Evolutionary conservation across 2,888 invertebrate genomes (phyloP).

Genomic region (Lithosia quadra): DNA sequence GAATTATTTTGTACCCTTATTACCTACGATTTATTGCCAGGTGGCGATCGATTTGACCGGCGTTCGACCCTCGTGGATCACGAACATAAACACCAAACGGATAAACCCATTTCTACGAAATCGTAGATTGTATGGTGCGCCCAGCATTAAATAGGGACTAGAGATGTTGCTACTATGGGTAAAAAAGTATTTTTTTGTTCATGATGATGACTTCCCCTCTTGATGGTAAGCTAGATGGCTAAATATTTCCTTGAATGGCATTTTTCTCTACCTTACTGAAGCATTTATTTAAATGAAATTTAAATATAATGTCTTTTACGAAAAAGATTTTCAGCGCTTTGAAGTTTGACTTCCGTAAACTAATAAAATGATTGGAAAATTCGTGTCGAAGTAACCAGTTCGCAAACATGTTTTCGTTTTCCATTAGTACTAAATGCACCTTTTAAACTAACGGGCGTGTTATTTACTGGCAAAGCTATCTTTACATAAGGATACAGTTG

Average conservation of each 20-base stretch:
- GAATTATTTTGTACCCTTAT: background rate
- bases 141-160: background rate
- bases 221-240: no score
- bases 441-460: constrained; percentile 34
- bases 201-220: no score
- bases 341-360: constrained; percentile 8
- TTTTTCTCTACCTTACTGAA: no score
- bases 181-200: background rate
- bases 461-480: constrained; percentile 31
- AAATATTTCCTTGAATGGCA: no score
- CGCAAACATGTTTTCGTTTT: constrained; percentile 29
- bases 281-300: background rate
- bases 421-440: constrained; percentile 42
- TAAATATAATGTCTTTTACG: background rate
- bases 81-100: background rate
- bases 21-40: constrained; percentile 1
- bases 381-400: constrained; percentile 16
- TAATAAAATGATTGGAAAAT: constrained; percentile 17
- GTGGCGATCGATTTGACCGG: constrained; percentile 2
- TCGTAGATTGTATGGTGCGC: no score
- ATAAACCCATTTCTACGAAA: background rate
- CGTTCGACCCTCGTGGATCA: background rate
- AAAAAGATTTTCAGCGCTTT: background rate
- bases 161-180: background rate
- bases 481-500: constrained; percentile 29